Evolutionary conservation across 35 echinoderm and acorn worm species (phyloP).

Genomic region (Apostichopus parvimensis): DNA sequence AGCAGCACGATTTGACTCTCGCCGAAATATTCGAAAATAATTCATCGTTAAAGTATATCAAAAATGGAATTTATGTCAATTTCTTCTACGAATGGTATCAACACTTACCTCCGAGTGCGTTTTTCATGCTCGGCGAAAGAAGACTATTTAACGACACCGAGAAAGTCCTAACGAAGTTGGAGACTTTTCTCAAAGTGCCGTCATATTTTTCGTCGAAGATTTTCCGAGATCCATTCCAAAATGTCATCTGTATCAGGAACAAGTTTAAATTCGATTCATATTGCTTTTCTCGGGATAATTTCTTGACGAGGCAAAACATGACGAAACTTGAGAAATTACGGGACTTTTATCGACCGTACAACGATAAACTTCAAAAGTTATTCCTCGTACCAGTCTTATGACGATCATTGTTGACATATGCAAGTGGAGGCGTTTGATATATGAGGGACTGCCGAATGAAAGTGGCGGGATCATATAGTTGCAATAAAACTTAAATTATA

Average conservation of each 20-base stretch:
- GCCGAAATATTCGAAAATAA: not conserved
- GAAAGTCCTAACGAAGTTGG: not conserved
- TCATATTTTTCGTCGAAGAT: slow-evolving; percentile 31
- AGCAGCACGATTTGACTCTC: not conserved
- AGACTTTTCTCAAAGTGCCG: slow-evolving; percentile 17
- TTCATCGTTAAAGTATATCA: not conserved
- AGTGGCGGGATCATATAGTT: too few relatives aligned
- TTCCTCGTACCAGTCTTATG: slow-evolving; percentile 44
- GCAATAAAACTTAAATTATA: too few relatives aligned
- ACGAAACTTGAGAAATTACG: not conserved
- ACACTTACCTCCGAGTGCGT: not conserved
- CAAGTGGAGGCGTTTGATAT: too few relatives aligned
- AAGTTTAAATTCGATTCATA: slow-evolving; percentile 9
- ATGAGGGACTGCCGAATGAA: too few relatives aligned
- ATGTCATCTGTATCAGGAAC: slow-evolving; percentile 26
- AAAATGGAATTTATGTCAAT: slow-evolving; percentile 22
- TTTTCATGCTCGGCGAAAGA: slow-evolving; percentile 33
- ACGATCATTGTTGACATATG: not conserved
- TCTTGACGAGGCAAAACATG: not conserved
- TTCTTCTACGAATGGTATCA: slow-evolving; percentile 14
- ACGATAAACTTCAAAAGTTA: slow-evolving; percentile 34
- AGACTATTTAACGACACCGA: slow-evolving; percentile 17
- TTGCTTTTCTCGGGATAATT: slow-evolving; percentile 9
- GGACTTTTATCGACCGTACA: slow-evolving; percentile 22
- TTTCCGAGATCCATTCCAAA: slow-evolving; percentile 28